Evolutionary conservation across 2,888 invertebrate species (phyloP).

Genomic region (Endomychus coccineus): DNA sequence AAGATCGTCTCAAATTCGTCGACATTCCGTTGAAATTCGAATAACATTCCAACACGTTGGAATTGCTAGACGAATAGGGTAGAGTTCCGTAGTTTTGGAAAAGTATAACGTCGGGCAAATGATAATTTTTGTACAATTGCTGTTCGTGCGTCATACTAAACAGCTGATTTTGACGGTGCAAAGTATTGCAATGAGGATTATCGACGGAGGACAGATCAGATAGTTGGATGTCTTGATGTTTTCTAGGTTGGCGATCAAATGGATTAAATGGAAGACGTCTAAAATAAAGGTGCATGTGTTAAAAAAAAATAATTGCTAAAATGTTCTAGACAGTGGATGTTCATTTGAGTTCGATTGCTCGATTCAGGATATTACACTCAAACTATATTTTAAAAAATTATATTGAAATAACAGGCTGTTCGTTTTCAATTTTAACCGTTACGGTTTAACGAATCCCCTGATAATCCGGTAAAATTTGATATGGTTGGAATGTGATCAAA

Average conservation of each 20-base stretch:
- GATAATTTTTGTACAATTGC: conserved; percentile 13
- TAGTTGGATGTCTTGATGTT: conserved; percentile 25
- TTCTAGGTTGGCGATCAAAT: conserved; percentile 31
- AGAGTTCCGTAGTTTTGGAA: conserved; percentile 31
- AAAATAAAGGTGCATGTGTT: conserved; percentile 30
- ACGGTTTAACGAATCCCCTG: too few relatives aligned
- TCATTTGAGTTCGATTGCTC: too few relatives aligned
- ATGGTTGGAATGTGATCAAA: too few relatives aligned
- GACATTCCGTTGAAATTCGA: conserved; percentile 6
- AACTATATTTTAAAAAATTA: too few relatives aligned
- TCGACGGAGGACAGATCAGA: conserved; percentile 30
- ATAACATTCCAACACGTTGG: conserved; percentile 10
- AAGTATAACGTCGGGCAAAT: conserved; percentile 17
- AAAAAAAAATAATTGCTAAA: too few relatives aligned
- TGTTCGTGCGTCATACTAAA: not conserved
- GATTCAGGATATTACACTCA: too few relatives aligned
- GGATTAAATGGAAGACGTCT: conserved; percentile 40
- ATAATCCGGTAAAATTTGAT: too few relatives aligned
- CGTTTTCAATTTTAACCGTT: too few relatives aligned
- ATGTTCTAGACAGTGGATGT: too few relatives aligned
- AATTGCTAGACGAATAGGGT: conserved; percentile 15
- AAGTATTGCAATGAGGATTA: conserved; percentile 4
- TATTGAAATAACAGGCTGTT: too few relatives aligned
- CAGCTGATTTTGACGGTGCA: conserved; percentile 1
- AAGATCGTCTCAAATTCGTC: conserved; percentile 9